Percentiles rank a stretch among this genome's conserved stretches.
Evolutionary conservation across 2,888 invertebrate species (phyloP).

Genomic region (Camptogramma bilineatum): DNA sequence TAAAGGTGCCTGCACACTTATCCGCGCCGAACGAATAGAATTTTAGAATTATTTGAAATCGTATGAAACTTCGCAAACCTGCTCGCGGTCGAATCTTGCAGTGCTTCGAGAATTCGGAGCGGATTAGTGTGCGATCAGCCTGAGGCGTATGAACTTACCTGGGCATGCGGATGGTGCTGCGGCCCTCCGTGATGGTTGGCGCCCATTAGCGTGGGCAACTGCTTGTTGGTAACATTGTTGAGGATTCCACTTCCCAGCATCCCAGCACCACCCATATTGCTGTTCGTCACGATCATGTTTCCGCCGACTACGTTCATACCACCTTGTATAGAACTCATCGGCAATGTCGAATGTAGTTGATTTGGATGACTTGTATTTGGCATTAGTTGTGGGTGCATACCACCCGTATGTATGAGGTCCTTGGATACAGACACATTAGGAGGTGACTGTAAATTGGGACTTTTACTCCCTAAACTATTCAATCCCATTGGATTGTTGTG

Average conservation of each 20-base stretch:
- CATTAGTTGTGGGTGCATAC: slow-evolving; percentile 89
- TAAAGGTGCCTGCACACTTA: too few relatives aligned
- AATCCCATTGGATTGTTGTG: slow-evolving; percentile 90
- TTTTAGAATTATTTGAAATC: too few relatives aligned
- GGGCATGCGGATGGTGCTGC: slow-evolving; percentile 80
- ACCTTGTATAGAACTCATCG: slow-evolving; percentile 90
- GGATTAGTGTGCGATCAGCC: neutral
- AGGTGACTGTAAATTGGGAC: slow-evolving; percentile 93
- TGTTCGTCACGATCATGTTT: slow-evolving; percentile 92
- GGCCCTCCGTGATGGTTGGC: slow-evolving; percentile 79
- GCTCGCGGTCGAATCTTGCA: too few relatives aligned
- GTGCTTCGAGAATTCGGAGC: too few relatives aligned
- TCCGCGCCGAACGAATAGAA: too few relatives aligned
- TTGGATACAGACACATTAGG: slow-evolving; percentile 93
- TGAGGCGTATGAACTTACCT: slow-evolving; percentile 57
- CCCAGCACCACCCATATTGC: slow-evolving; percentile 88
- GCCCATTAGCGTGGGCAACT: slow-evolving; percentile 88
- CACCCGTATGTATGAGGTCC: slow-evolving; percentile 88
- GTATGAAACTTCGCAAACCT: too few relatives aligned
- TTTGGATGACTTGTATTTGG: slow-evolving; percentile 90
- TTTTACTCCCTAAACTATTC: slow-evolving; percentile 92
- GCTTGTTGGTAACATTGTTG: slow-evolving; percentile 92
- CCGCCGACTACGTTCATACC: slow-evolving; percentile 90
- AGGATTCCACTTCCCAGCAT: slow-evolving; percentile 91
- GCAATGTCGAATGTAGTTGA: slow-evolving; percentile 85